These are phyloP conservation scores for Malurus melanocephalus DNA, from an alignment of 2,113 vertebrate species.

Conservation along the genomic window DNA sequence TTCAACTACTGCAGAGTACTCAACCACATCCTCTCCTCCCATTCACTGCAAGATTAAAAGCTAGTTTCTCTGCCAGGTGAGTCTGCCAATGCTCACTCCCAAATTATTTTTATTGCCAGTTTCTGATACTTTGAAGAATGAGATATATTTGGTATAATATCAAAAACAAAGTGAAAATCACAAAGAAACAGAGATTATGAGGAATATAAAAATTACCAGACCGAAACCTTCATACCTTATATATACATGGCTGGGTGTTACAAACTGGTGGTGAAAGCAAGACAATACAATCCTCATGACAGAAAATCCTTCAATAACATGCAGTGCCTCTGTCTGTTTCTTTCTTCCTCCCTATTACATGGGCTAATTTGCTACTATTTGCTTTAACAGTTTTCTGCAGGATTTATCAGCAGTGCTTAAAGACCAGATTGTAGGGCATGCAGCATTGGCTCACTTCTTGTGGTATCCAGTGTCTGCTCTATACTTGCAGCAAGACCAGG, in stretches of 20 bases:
- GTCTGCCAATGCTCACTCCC: neutral
- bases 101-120: neutral
- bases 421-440: neutral
- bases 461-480: neutral
- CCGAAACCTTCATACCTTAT: neutral
- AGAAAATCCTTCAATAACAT: neutral
- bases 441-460: neutral
- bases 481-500: neutral
- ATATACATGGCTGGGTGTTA: neutral
- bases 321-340: neutral
- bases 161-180: neutral
- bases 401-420: slow-evolving; percentile 9
- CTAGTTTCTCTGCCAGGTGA: neutral
- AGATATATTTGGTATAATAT: neutral
- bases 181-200: neutral
- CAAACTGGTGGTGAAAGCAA: neutral
- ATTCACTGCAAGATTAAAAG: neutral
- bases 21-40: neutral
- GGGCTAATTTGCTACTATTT: neutral
- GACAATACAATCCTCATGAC: neutral
- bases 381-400: neutral
- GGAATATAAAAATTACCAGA: neutral
- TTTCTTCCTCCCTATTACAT: neutral
- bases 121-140: slow-evolving; percentile 13
- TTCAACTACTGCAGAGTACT: neutral